Percentiles rank a stretch among this genome's conserved stretches.
Conservation (phyloP, 1,140 invertebrate species). For the Condylostylus longicornis region DNA sequence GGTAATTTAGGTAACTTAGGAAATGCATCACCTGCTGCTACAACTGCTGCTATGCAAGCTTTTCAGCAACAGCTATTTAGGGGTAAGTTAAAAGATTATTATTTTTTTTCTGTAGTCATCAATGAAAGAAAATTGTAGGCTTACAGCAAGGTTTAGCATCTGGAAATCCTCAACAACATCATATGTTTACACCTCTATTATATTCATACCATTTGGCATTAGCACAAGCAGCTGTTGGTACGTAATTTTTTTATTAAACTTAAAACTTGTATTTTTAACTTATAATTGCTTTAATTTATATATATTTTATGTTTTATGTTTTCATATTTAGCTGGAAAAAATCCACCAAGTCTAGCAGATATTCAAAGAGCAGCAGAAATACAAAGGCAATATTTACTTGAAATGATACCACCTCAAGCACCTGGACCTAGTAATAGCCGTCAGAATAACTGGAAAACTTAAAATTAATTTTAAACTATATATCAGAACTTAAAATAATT, state of each 20-base stretch:
- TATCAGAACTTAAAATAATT: too few relatives aligned
- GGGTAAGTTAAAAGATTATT: slow-evolving; percentile 35
- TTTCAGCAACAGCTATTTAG: slow-evolving; percentile 60
- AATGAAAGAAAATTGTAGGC: not conserved
- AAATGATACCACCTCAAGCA: slow-evolving; percentile 72
- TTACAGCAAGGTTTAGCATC: slow-evolving; percentile 28
- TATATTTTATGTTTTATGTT: slow-evolving; percentile 1
- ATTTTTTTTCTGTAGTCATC: not conserved
- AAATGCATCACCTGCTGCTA: slow-evolving; percentile 36
- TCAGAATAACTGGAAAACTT: slow-evolving; percentile 32
- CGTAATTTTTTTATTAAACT: not conserved
- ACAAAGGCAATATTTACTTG: slow-evolving; percentile 87
- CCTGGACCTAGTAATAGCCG: slow-evolving; percentile 27
- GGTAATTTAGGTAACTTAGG: slow-evolving; percentile 14
- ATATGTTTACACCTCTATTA: slow-evolving; percentile 68
- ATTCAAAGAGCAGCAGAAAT: slow-evolving; percentile 71
- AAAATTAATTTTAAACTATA: too few relatives aligned
- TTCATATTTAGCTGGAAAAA: slow-evolving; percentile 32
- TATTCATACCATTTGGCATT: slow-evolving; percentile 77
- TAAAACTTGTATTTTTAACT: not conserved
- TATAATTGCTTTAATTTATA: not conserved
- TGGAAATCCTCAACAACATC: slow-evolving; percentile 56
- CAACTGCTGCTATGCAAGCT: slow-evolving; percentile 64
- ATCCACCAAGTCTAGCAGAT: slow-evolving; percentile 47
- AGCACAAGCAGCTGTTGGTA: slow-evolving; percentile 45